phyloP scores from a whole-genome alignment of 2,888 invertebrate genomes.

The Unio delphinus region DNA sequence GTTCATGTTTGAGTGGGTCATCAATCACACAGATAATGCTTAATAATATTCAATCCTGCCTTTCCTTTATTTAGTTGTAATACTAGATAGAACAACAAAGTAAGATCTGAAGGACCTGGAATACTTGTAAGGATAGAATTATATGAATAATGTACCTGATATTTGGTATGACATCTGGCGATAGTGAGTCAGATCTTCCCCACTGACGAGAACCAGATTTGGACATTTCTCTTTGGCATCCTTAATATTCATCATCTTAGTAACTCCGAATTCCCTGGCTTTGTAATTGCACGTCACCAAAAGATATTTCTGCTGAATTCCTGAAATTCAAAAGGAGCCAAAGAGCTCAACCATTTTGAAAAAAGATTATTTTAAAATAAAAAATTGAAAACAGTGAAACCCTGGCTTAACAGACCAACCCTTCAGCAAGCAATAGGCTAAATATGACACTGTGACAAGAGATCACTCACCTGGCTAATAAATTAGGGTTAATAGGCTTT shows the following conservation, averaged over 20 bases:
- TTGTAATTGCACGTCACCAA: constrained; percentile 89
- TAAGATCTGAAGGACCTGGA: too few species aligned
- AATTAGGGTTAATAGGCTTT: too few species aligned
- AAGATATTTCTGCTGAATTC: constrained; percentile 87
- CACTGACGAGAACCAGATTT: constrained; percentile 82
- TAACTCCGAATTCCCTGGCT: constrained; percentile 83
- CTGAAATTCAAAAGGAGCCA: constrained; percentile 63
- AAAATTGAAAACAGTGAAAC: neutral
- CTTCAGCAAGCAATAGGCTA: neutral
- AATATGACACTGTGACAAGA: too few species aligned
- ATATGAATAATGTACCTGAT: constrained; percentile 72
- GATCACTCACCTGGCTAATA: too few species aligned
- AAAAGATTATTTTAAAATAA: neutral
- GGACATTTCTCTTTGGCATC: constrained; percentile 85
- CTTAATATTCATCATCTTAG: constrained; percentile 84
- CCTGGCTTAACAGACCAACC: neutral
- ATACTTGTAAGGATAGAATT: too few species aligned
- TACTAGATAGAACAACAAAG: too few species aligned
- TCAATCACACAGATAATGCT: too few species aligned
- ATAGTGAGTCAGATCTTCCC: constrained; percentile 87
- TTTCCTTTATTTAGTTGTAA: too few species aligned
- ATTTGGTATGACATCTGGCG: constrained; percentile 85
- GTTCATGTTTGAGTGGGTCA: too few species aligned
- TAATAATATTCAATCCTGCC: too few species aligned
- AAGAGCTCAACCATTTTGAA: neutral